Conservation (phyloP, 2,797 vertebrate species). For the Alauda arvensis region DNA sequence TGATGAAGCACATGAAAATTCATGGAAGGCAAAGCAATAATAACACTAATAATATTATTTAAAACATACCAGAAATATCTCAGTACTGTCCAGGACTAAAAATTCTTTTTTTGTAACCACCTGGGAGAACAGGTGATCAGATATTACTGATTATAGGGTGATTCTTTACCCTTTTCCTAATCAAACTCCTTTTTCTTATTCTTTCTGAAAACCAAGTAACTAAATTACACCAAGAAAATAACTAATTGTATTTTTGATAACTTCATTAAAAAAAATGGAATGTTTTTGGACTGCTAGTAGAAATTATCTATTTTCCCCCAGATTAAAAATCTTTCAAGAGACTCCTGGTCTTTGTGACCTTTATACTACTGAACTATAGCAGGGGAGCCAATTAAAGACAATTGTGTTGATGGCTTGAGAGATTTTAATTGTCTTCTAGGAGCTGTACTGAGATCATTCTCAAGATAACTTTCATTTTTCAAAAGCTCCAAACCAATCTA, state of each 20-base stretch:
- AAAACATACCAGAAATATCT: not conserved
- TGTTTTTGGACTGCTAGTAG: fast-evolving
- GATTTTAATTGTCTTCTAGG: slow-evolving; percentile 5
- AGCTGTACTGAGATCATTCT: not conserved
- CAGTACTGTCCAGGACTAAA: not conserved
- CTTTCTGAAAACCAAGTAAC: not conserved
- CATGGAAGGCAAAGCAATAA: not conserved
- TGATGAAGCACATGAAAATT: not conserved
- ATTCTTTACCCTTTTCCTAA: not conserved
- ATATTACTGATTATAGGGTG: not conserved
- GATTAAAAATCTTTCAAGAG: not conserved
- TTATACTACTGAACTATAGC: not conserved
- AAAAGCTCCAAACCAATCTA: slow-evolving; percentile 1
- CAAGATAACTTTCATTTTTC: not conserved
- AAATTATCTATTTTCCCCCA: not conserved
- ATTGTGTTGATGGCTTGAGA: not conserved
- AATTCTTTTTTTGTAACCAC: not conserved
- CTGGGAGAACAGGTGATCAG: not conserved
- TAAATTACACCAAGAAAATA: not conserved
- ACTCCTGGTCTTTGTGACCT: not conserved
- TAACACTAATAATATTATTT: not conserved
- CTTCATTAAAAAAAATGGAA: not conserved
- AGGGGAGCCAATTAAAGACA: not conserved
- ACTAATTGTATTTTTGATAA: not conserved
- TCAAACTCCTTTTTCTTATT: not conserved